These are phyloP conservation scores for Chunga burmeisteri DNA, from an alignment of 2,113 vertebrate genomes.

Conservation along the genomic window DNA sequence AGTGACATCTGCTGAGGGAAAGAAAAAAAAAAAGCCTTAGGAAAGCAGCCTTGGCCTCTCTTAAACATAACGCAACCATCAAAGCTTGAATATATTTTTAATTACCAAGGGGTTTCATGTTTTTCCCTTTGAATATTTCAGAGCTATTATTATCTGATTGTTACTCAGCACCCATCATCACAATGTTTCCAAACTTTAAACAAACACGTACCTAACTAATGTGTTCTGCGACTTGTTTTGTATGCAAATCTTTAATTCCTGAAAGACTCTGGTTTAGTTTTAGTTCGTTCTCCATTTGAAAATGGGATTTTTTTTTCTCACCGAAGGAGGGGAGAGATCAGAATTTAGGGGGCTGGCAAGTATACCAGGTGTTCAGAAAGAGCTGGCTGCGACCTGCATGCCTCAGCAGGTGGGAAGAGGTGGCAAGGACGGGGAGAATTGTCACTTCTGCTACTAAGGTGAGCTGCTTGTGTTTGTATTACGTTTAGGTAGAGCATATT, in stretches of 20 bases:
- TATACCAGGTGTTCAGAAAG: background rate
- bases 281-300: background rate
- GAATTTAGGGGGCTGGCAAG: background rate
- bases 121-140: background rate
- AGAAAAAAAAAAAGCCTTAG: background rate
- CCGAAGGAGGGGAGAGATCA: background rate
- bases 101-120: background rate
- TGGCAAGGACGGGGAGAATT: background rate
- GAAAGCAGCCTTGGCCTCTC: background rate
- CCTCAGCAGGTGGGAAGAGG: background rate
- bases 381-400: background rate
- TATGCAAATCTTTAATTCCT: background rate
- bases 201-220: background rate
- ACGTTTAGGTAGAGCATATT: background rate
- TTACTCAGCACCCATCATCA: background rate
- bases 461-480: background rate
- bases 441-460: background rate
- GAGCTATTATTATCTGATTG: background rate
- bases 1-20: constrained; percentile 74
- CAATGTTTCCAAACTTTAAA: background rate
- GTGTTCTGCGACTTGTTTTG: background rate
- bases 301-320: background rate
- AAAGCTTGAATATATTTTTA: background rate
- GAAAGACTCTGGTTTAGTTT: background rate
- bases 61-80: background rate